Evolutionary conservation across 2,797 vertebrate genomes (phyloP), one percentile per base, ranked within the genome.

Genomic region (Euthynnus affinis): DNA sequence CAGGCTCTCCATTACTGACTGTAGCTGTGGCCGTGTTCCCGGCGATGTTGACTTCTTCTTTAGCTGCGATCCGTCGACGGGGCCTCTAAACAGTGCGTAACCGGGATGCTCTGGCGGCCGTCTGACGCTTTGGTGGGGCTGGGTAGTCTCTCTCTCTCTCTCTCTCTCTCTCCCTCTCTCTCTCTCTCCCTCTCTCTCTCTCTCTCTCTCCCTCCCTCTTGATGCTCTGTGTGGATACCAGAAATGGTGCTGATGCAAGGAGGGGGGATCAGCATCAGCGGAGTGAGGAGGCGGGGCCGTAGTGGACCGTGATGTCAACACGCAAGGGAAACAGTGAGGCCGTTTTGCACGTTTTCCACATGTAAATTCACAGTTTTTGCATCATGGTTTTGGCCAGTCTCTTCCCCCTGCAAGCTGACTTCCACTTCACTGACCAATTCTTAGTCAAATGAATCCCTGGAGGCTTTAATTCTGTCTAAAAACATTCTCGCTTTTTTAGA

Each of bases 1-100:
- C 96, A 99, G 96, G 96, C 97, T 99, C 97, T 98, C 98, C 97
- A 98, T 99, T 86, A 95, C 94, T 90, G 78, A 76, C 34, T 82
- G 80, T 61, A n/a, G 76, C 86, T 79, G 80, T 55, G 86, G 81
- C 83, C 70, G 88, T 73, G 74, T 62, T 61, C 76, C 77, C 76
- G 74, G 77, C 83, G 71, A 1, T 52, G 81, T 18, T 57, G 62
- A 71, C 78, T 84, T 76, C 78, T 67, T 88, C 53, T 85, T 82
- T 74, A 55, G 83, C 81, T 71, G 76, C 32, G 34, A 76, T 78
- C 59, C 74, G 88, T 72, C 56, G 85, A 69, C 23, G 76, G 87
- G 92, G 85, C 91, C 89, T 91, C 79, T 22, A 77, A 68, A 44
- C 77, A 6, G 74, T 81, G 85, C 76, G 83, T 66, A 87, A 89